phyloP scores from a whole-genome alignment of 2,888 invertebrate species.

The Apodemia duryi region DNA sequence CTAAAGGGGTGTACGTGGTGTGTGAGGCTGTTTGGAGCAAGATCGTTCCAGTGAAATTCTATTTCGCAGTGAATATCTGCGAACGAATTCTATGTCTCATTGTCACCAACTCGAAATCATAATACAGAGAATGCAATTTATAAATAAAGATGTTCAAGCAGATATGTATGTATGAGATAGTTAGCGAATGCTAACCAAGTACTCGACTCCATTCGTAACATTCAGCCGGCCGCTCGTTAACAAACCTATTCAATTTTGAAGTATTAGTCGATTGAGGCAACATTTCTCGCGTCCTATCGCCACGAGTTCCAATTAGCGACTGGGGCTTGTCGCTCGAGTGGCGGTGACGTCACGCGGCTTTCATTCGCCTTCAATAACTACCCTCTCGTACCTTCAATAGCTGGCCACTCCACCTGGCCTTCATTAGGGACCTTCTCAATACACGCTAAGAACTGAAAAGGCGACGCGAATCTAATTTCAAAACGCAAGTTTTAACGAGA shows the following conservation, averaged over 20 bases:
- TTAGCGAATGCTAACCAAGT: slow-evolving; percentile 52
- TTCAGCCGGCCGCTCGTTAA: slow-evolving; percentile 72
- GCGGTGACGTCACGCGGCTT: slow-evolving; percentile 74
- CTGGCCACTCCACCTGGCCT: slow-evolving; percentile 73
- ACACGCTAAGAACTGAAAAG: slow-evolving; percentile 60
- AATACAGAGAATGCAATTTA: slow-evolving; percentile 33
- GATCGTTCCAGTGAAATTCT: slow-evolving; percentile 48
- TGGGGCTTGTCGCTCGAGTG: slow-evolving; percentile 71
- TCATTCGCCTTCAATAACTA: slow-evolving; percentile 75
- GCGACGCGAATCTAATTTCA: slow-evolving; percentile 55
- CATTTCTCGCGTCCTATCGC: slow-evolving; percentile 73
- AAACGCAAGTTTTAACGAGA: slow-evolving; percentile 67
- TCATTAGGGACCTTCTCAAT: slow-evolving; percentile 71
- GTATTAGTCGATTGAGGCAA: slow-evolving; percentile 75
- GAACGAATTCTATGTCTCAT: slow-evolving; percentile 34
- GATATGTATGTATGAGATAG: slow-evolving; percentile 39
- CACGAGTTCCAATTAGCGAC: slow-evolving; percentile 77
- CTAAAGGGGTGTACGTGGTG: slow-evolving; percentile 70
- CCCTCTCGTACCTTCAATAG: slow-evolving; percentile 76
- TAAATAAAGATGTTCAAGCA: slow-evolving; percentile 36
- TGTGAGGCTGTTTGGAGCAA: slow-evolving; percentile 57
- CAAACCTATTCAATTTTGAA: slow-evolving; percentile 74
- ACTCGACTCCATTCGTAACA: slow-evolving; percentile 61
- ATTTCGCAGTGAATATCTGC: slow-evolving; percentile 40
- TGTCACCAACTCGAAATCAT: slow-evolving; percentile 31